These are phyloP conservation scores for Drosophila santomea DNA, from an alignment of 1,140 invertebrate species.

Conservation along the genomic window DNA sequence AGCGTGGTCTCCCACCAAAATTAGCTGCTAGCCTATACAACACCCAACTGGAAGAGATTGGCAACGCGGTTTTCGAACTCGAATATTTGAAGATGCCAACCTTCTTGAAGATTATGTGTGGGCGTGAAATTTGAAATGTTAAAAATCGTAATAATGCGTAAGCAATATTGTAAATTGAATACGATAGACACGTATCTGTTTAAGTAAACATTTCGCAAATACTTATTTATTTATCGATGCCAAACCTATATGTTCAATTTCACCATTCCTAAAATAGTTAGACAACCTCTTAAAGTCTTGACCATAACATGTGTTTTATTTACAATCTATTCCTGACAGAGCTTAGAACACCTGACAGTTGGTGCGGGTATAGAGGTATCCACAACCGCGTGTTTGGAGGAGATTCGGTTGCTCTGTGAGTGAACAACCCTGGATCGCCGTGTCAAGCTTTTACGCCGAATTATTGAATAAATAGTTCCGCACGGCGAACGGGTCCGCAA, in stretches of 20 bases:
- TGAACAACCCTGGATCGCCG: slow-evolving; percentile 80
- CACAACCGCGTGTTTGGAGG: background rate
- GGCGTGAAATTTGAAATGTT: background rate
- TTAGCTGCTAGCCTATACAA: no score
- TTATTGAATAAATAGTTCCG: slow-evolving; percentile 82
- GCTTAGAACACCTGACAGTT: background rate
- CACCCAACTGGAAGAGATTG: background rate
- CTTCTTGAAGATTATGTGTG: background rate
- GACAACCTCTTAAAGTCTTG: no score
- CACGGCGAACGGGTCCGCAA: slow-evolving; percentile 58
- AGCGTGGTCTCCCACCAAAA: no score
- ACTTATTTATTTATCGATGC: no score
- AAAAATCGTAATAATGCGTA: no score
- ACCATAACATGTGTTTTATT: background rate
- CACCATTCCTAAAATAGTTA: no score
- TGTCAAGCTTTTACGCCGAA: slow-evolving; percentile 50
- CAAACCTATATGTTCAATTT: no score
- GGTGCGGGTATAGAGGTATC: background rate
- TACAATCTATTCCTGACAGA: background rate
- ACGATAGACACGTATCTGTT: no score
- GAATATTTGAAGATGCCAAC: background rate
- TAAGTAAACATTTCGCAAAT: no score
- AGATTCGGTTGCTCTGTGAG: background rate
- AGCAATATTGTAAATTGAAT: no score
- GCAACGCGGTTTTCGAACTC: background rate